Conservation (phyloP, 1,140 invertebrate species). For the Phenacoccus solenopsis region DNA sequence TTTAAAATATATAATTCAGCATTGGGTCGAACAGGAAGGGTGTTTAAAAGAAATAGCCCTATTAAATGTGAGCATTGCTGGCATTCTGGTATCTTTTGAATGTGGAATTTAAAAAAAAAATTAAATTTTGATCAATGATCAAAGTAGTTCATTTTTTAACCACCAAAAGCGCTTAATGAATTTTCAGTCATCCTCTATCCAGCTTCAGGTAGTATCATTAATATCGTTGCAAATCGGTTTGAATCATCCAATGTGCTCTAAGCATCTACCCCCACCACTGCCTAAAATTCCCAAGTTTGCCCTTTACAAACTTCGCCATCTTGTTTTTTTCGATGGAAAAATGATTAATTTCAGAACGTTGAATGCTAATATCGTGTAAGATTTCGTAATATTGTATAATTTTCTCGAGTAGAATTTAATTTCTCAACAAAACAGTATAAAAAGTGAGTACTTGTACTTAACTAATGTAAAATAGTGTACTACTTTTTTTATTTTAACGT, state of each 20-base stretch:
- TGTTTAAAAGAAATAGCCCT: no score
- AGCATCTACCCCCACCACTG: neutral
- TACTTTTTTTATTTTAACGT: constrained; percentile 4
- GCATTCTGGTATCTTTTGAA: no score
- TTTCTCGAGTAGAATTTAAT: neutral
- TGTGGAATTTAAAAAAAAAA: no score
- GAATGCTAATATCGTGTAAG: neutral
- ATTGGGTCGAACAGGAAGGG: no score
- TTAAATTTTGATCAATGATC: no score
- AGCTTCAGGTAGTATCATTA: neutral
- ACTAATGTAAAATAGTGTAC: neutral
- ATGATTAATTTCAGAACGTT: neutral
- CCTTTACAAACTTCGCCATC: constrained; percentile 7
- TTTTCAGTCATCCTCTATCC: neutral
- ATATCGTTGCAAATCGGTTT: neutral
- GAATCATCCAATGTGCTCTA: neutral
- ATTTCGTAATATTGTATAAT: neutral
- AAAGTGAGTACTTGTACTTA: neutral
- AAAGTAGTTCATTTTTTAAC: no score
- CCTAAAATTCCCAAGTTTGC: constrained; percentile 10
- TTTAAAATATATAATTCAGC: no score
- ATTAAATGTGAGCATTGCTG: no score
- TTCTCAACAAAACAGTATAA: neutral
- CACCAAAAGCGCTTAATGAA: no score
- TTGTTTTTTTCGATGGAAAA: neutral